A percentile compares a stretch with the other conserved stretches of the same genome.
Conservation (phyloP, 2,888 invertebrate genomes). For the Nymphalis polychloros region DNA sequence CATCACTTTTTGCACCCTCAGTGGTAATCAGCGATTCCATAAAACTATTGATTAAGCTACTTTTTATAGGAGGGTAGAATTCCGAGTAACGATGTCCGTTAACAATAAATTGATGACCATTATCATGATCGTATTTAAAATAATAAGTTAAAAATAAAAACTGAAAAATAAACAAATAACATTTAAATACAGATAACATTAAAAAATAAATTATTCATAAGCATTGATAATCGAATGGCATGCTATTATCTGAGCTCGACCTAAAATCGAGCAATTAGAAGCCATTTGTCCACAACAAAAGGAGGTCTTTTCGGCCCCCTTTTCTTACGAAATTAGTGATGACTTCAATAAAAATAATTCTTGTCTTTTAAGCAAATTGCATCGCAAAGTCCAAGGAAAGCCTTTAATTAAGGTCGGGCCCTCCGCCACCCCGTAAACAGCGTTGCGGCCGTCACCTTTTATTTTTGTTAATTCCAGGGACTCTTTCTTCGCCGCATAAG, state of each 20-base stretch:
- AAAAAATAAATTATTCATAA: constrained; percentile 45
- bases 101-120: too few relatives aligned
- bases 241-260: constrained; percentile 57
- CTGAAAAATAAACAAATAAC: too few relatives aligned
- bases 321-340: constrained; percentile 79
- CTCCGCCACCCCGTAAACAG: constrained; percentile 75
- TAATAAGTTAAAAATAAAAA: too few relatives aligned
- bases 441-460: constrained; percentile 78
- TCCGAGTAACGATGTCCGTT: too few relatives aligned
- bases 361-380: constrained; percentile 82
- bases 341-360: constrained; percentile 83
- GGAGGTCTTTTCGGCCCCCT: constrained; percentile 56
- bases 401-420: constrained; percentile 79
- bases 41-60: too few relatives aligned
- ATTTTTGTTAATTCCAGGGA: constrained; percentile 80
- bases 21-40: too few relatives aligned
- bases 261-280: constrained; percentile 74
- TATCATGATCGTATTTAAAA: too few relatives aligned
- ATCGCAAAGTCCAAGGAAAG: constrained; percentile 80
- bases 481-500: constrained; percentile 81
- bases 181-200: not conserved
- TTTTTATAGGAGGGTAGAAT: too few relatives aligned
- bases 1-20: too few relatives aligned
- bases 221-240: constrained; percentile 53
- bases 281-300: constrained; percentile 78